These are phyloP conservation scores for Psilanteris sp. DNA, from an alignment of 1,140 invertebrate species.

Conservation along the genomic window DNA sequence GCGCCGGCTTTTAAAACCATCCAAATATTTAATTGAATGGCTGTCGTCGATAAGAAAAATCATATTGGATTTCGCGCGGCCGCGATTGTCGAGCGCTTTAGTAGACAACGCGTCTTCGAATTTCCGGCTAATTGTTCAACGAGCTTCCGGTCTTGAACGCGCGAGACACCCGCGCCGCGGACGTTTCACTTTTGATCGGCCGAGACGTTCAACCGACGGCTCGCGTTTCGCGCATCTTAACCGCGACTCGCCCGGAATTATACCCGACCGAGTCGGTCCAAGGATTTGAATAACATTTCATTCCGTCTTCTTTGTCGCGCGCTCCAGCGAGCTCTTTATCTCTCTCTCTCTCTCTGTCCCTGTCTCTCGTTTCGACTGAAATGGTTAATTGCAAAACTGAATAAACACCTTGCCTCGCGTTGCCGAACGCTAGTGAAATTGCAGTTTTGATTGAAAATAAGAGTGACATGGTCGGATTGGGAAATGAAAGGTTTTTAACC, in stretches of 20 bases:
- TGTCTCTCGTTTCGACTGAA: neutral
- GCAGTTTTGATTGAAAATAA: constrained; percentile 44
- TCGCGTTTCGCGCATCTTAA: no score
- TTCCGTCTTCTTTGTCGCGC: no score
- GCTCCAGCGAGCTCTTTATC: constrained; percentile 16
- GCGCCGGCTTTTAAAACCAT: constrained; percentile 66
- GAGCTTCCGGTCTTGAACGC: constrained; percentile 4
- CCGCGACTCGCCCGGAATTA: no score
- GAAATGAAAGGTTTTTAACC: constrained; percentile 42
- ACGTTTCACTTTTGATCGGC: constrained; percentile 5
- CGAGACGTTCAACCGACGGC: no score
- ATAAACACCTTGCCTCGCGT: constrained; percentile 22
- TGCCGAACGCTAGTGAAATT: constrained; percentile 10
- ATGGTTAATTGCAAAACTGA: constrained; percentile 27
- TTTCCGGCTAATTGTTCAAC: constrained; percentile 29
- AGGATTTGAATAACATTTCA: no score
- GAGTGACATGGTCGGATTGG: constrained; percentile 34
- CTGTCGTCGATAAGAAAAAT: constrained; percentile 60
- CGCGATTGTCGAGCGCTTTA: constrained; percentile 9
- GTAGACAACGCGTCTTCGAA: constrained; percentile 28
- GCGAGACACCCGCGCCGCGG: no score
- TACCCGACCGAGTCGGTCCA: no score
- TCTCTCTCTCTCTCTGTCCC: no score
- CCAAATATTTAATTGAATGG: constrained; percentile 66
- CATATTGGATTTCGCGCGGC: constrained; percentile 38